Evolutionary conservation across 1,140 invertebrate genomes (phyloP), one percentile per base, ranked within the genome.

Genomic region (Cydia fagiglandana): DNA sequence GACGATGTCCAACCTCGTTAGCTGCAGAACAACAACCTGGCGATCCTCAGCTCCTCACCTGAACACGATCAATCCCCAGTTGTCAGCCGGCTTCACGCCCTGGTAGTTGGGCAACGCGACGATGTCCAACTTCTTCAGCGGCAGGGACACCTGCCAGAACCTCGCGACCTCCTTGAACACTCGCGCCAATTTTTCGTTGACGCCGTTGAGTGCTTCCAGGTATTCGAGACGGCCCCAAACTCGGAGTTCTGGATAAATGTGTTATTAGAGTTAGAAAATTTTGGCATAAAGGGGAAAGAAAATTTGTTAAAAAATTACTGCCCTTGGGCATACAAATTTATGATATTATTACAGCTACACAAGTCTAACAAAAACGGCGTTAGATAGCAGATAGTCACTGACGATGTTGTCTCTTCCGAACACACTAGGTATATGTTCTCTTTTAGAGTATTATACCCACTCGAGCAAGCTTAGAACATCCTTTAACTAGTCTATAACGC

Each of bases 101-200:
- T 95, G 94, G 83, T 97, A 97, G 82, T 96, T 96, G 0, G 98
- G 97, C 68, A 99, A 93, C 0, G 97, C 97, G 0, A 98, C 94
- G 13, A 98, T 92, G 89, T 99, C 97, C 73, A 97, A 88, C 87
- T 96, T 96, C 0, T 94, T 91, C 12, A 97, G 85, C 2, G 97
- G 96, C 84, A 97, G 96, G 0, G 90, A 81, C 10, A 84, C 83
- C n/a, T 84, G 80, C 92, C 91, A 93, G 61, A 86, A 86, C 1
- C 81, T 80, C 0, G 87, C 79, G 9, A 91, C 86, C 78, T 88
- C 88, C n/a, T 66, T 79, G 77, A 88, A 90, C 6, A 89, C 90
- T 64, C 76, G 79, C 0, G 73, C 76, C 53, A 90, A 77, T 75
- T 90, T 93, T 64, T 88, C 86, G n/a, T 85, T 80, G 3, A 91